Percentiles rank a stretch among this genome's conserved stretches.
phyloP scores from a whole-genome alignment of 2,888 invertebrate genomes.

The Boloria selene region DNA sequence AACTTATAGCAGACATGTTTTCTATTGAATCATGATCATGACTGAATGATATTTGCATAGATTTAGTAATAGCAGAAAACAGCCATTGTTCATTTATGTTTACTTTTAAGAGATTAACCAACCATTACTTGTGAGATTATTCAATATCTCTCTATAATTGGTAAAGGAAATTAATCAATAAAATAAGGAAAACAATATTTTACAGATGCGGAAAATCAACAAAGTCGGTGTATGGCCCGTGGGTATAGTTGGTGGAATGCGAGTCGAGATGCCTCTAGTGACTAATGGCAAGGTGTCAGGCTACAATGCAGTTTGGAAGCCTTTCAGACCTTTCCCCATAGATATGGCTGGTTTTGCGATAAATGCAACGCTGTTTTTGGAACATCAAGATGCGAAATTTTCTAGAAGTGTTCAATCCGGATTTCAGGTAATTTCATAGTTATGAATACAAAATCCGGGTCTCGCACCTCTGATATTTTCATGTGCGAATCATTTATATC shows the following conservation, averaged over 20 bases:
- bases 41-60: slow-evolving; percentile 5
- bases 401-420: slow-evolving; percentile 93
- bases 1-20: neutral
- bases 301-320: slow-evolving; percentile 91
- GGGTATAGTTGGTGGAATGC: slow-evolving; percentile 96
- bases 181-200: slow-evolving; percentile 39
- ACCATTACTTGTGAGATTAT: too few species aligned
- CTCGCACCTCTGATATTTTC: too few species aligned
- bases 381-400: slow-evolving; percentile 88
- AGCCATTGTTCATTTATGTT: neutral
- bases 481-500: too few species aligned
- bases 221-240: slow-evolving; percentile 97
- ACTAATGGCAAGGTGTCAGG: slow-evolving; percentile 79
- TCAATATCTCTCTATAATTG: too few species aligned
- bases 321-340: slow-evolving; percentile 95
- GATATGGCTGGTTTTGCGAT: slow-evolving; percentile 99
- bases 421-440: slow-evolving; percentile 81
- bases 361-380: slow-evolving; percentile 87
- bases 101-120: too few species aligned
- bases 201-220: slow-evolving; percentile 90
- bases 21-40: neutral
- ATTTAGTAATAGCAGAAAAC: neutral
- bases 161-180: neutral
- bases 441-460: neutral
- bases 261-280: slow-evolving; percentile 94